phyloP scores from a whole-genome alignment of 1,140 invertebrate genomes.

The Belonocnema kinseyi region DNA sequence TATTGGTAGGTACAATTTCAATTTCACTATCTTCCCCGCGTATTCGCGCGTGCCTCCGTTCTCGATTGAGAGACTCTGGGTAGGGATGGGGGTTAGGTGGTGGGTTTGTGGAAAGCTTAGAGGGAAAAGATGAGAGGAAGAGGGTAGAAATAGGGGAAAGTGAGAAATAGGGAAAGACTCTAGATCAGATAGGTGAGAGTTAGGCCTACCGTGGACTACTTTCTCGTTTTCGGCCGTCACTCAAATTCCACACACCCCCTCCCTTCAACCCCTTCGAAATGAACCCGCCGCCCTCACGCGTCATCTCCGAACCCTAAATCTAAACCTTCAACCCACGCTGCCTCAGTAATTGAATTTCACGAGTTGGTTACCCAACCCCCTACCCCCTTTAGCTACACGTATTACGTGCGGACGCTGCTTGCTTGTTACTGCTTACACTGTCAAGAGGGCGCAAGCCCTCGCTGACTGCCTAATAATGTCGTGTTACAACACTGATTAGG shows the following conservation, averaged over 20 bases:
- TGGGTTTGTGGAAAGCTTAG: background rate
- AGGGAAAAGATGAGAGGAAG: background rate
- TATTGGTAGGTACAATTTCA: slow-evolving; percentile 37
- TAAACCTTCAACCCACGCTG: slow-evolving; percentile 38
- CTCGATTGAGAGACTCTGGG: slow-evolving; percentile 9
- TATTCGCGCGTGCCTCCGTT: slow-evolving; percentile 33
- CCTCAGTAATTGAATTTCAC: slow-evolving; percentile 73
- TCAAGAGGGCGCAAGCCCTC: slow-evolving; percentile 45
- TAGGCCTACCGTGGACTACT: slow-evolving; percentile 4
- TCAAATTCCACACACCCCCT: slow-evolving; percentile 22
- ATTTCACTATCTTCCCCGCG: slow-evolving; percentile 36
- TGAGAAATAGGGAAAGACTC: slow-evolving; percentile 31
- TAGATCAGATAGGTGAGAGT: slow-evolving; percentile 32
- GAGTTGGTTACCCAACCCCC: slow-evolving; percentile 69
- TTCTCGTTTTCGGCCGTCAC: slow-evolving; percentile 19
- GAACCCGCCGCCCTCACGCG: slow-evolving; percentile 32
- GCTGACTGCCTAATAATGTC: slow-evolving; percentile 58
- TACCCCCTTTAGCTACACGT: slow-evolving; percentile 41
- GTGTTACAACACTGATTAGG: slow-evolving; percentile 60
- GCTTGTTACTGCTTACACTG: slow-evolving; percentile 31
- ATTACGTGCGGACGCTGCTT: slow-evolving; percentile 32
- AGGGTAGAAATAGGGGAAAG: background rate
- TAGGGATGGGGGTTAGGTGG: background rate
- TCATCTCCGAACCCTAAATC: slow-evolving; percentile 44
- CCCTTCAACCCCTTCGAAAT: slow-evolving; percentile 33